phyloP scores from a whole-genome alignment of 92 coral and sea anemone species.

The Epizoanthus ramosus region DNA sequence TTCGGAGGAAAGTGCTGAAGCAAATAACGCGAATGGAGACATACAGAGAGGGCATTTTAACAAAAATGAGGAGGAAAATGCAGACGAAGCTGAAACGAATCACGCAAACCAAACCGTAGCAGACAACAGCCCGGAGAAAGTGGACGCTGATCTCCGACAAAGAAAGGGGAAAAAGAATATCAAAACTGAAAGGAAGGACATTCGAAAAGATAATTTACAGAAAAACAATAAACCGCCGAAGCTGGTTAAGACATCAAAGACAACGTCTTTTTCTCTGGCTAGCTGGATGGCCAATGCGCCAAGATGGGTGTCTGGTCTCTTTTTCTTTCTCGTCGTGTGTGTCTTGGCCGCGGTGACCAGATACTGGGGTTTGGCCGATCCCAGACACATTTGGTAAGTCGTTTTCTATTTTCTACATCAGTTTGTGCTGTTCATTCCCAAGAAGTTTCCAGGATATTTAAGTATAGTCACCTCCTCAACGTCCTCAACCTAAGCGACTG shows the following conservation, averaged over 20 bases:
- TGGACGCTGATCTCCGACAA: slow-evolving; percentile 53
- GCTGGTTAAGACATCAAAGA: background rate
- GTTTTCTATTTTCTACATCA: background rate
- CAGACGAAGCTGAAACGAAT: slow-evolving; percentile 2
- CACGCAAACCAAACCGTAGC: slow-evolving; percentile 1
- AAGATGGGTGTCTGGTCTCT: slow-evolving; percentile 14
- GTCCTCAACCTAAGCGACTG: background rate
- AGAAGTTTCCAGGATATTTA: background rate
- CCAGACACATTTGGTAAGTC: slow-evolving; percentile 41
- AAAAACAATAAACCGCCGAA: slow-evolving; percentile 26
- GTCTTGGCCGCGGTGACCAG: slow-evolving; percentile 33
- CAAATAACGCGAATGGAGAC: slow-evolving; percentile 38
- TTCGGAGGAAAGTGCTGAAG: slow-evolving; percentile 56
- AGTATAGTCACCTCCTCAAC: background rate
- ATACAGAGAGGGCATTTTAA: slow-evolving; percentile 13
- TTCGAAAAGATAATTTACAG: slow-evolving; percentile 32
- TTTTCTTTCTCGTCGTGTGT: slow-evolving; percentile 31
- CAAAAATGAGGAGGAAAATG: slow-evolving; percentile 16
- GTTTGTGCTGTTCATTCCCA: background rate
- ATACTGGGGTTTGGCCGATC: slow-evolving; percentile 13
- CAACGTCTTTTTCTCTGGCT: background rate
- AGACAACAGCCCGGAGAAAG: slow-evolving; percentile 20
- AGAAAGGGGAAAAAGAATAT: slow-evolving; percentile 44
- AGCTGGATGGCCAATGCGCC: background rate
- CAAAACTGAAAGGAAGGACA: slow-evolving; percentile 23